Base-by-base conservation (phyloP, 2,888 invertebrate species). In the Rhyacophila evoluta region DNA sequence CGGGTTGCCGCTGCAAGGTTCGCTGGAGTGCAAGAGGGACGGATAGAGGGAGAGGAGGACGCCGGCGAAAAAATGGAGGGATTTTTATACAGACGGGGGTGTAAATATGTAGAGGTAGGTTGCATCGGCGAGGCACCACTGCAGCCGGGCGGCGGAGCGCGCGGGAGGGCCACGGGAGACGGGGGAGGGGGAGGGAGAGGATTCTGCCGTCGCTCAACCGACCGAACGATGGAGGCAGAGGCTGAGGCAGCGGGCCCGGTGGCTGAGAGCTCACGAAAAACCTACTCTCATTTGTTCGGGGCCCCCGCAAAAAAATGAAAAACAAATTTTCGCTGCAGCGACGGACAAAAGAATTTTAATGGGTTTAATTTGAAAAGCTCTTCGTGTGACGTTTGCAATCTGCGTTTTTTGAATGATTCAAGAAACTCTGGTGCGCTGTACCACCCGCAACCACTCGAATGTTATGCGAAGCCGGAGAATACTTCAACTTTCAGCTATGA, bases 21-120 rank as follows among this genome's bases (percentile, higher is more conserved):
- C 41, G n/a, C 74, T 19, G 41, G 39, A 37, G 76, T 36, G 55
- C 36, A 76, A 77, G 41, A 55, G 79, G 41, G 79, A 79, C 69
- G 79, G 78, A 80, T 74, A 76, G 78, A 75, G 39, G 76, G 79
- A 81, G 81, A 79, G 73, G 76, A 77, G 81, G 80, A 77, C 81
- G 78, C 74, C 77, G 77, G 41, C 81, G 81, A 79, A 81, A 81
- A 82, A 82, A 82, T 82, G 81, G 78, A 81, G 79, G 81, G 82
- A 82, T 82, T 82, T 82, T 82, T 82, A 81, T 82, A 81, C 79
- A 79, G 80, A 77, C 80, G 79, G 82, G 55, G 82, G 82, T 81
- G 82, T 81, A 81, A 82, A 82, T 82, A 81, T 81, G 82, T 82
- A 80, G 81, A 80, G 81, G 82, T 81, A 81, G 82, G 80, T 77